Conservation (phyloP, 2,113 vertebrate species). For the Ptilorrhoa leucosticta region DNA sequence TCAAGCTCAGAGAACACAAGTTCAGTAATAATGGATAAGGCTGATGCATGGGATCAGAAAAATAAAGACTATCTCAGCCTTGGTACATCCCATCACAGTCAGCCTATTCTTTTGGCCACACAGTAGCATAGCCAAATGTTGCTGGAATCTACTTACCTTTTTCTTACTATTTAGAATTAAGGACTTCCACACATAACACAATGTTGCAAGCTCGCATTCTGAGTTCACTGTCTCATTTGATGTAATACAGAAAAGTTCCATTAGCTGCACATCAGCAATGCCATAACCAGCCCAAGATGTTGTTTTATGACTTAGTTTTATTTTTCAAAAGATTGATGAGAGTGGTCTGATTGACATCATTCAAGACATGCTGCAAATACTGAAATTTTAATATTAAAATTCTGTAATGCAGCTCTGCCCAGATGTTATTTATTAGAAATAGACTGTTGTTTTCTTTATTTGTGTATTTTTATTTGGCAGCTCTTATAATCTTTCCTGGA, state of each 20-base stretch:
- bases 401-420: not conserved
- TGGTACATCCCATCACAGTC: not conserved
- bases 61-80: not conserved
- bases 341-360: not conserved
- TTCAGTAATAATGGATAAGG: not conserved
- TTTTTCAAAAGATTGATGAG: not conserved
- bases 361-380: not conserved
- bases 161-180: not conserved
- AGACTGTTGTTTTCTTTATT: not conserved
- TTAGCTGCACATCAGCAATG: not conserved
- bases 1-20: not conserved
- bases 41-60: not conserved
- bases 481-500: not conserved
- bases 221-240: not conserved
- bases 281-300: not conserved
- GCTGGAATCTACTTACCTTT: not conserved
- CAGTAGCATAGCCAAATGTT: not conserved
- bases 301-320: not conserved
- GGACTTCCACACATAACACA: not conserved
- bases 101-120: not conserved
- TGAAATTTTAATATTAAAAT: conserved; percentile 9
- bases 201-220: not conserved
- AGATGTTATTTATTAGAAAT: not conserved
- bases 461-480: not conserved
- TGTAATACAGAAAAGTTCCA: not conserved